Evolutionary conservation across 2,888 invertebrate species (phyloP), one percentile per base, ranked within the genome.

Genomic region (Lasius fuliginosus): DNA sequence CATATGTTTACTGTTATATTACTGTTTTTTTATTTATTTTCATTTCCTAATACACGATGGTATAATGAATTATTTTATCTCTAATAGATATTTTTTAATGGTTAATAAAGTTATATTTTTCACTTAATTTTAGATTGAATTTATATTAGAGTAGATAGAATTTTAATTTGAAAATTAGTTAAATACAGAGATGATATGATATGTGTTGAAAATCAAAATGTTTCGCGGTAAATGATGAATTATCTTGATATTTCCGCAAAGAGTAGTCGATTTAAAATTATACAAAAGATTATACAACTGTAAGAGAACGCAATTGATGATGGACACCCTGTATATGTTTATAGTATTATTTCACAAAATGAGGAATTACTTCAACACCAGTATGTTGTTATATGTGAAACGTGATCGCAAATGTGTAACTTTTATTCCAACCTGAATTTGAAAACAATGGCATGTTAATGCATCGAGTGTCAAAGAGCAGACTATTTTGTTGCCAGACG

Each of bases 401-500:
- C 15, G 11, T 15, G 36, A 76, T 76, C 46, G 27, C 36, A 60
- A 56, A 9, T n/a, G 5, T 60, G 0, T 30, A 73, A 11, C 6
- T 82, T 74, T 76, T 71, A 42, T 71, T 53, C 12, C 23, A 77
- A 46, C 15, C 18, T 73, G 49, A 82, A 84, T 23, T 58, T 36
- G 68, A 65, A 77, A 86, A 81, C 82, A 83, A 82, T 81, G 42
- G 30, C 33, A 83, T 81, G 58, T 30, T 77, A 87, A 82, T 79
- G 36, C 65, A 71, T 15, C 40, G 18, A 60, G 40, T 75, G 85
- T 86, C 84, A 85, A 88, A 85, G 87, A 84, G 68, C 30, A n/a
- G 36, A 62, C 23, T 65, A 77, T 73, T 84, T 82, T 65, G 60
- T 84, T 74, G 36, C 42, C 75, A 46, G 23, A 15, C 33, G 36